phyloP scores from a whole-genome alignment of 37 sponge, comb jelly and placozoan genomes.

The Halichondria panicea region DNA sequence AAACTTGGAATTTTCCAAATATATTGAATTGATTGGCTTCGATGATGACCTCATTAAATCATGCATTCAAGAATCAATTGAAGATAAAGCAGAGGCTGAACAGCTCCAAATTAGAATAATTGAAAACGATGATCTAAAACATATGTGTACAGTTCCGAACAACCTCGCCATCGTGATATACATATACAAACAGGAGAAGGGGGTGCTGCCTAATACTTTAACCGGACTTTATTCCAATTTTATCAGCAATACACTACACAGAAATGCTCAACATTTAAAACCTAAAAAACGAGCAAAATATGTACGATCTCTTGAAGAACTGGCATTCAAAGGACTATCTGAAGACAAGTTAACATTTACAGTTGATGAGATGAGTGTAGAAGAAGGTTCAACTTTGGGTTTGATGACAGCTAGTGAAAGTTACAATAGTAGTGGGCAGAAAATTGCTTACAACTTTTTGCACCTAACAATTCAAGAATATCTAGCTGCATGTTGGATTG shows the following conservation, averaged over 20 bases:
- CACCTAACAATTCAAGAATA: conserved; percentile 26
- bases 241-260: conserved; percentile 3
- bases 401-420: not conserved
- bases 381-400: not conserved
- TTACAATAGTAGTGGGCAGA: not conserved
- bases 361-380: not conserved
- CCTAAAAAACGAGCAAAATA: no score
- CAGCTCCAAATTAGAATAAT: not conserved
- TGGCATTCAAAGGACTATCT: not conserved
- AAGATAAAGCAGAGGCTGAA: not conserved
- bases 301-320: not conserved
- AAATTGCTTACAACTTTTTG: not conserved
- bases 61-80: not conserved
- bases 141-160: conserved; percentile 4
- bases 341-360: conserved; percentile 4
- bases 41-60: conserved; percentile 3
- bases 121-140: not conserved
- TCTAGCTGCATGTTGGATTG: conserved; percentile 13
- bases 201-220: conserved; percentile 1
- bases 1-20: not conserved
- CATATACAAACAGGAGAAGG: not conserved
- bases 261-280: not conserved
- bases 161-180: conserved; percentile 12
- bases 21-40: conserved; percentile 21
- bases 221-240: conserved; percentile 9